These are phyloP conservation scores for Paedocypris micromegethes DNA, from an alignment of 2,797 vertebrate species.

Conservation along the genomic window DNA sequence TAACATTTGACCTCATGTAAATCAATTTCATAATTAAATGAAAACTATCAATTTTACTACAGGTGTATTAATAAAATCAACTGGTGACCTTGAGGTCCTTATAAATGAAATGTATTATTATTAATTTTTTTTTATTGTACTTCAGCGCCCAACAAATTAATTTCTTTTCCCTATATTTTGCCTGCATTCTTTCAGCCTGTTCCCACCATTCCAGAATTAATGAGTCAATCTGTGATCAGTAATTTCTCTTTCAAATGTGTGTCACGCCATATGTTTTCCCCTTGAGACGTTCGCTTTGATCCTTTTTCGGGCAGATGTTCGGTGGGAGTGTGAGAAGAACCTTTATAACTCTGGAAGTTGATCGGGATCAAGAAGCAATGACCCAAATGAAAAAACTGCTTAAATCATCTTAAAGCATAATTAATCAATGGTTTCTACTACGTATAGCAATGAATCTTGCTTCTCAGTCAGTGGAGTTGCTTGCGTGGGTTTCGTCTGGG, in stretches of 20 bases:
- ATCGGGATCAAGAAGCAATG: not conserved
- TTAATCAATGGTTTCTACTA: too few relatives aligned
- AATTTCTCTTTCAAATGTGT: conserved; percentile 22
- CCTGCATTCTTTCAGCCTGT: conserved; percentile 12
- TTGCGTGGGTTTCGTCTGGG: too few relatives aligned
- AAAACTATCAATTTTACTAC: too few relatives aligned
- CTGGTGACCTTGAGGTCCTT: too few relatives aligned
- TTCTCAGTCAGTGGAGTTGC: too few relatives aligned
- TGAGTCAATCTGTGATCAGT: conserved; percentile 7
- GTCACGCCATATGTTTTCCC: conserved; percentile 14
- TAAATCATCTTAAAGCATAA: not conserved
- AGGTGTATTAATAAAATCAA: too few relatives aligned
- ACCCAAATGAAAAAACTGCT: not conserved
- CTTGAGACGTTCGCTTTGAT: conserved; percentile 10
- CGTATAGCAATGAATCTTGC: too few relatives aligned
- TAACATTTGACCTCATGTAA: too few relatives aligned
- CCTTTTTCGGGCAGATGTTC: conserved; percentile 10
- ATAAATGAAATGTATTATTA: too few relatives aligned
- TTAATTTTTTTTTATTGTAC: not conserved
- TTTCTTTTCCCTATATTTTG: not conserved
- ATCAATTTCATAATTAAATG: too few relatives aligned
- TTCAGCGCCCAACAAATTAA: conserved; percentile 9
- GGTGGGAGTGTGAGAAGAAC: conserved; percentile 2
- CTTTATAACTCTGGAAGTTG: conserved; percentile 1
- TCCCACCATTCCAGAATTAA: conserved; percentile 19